Evolutionary conservation across 2,113 vertebrate genomes (phyloP), one percentile per base, ranked within the genome.

Genomic region (Halcyon senegalensis): DNA sequence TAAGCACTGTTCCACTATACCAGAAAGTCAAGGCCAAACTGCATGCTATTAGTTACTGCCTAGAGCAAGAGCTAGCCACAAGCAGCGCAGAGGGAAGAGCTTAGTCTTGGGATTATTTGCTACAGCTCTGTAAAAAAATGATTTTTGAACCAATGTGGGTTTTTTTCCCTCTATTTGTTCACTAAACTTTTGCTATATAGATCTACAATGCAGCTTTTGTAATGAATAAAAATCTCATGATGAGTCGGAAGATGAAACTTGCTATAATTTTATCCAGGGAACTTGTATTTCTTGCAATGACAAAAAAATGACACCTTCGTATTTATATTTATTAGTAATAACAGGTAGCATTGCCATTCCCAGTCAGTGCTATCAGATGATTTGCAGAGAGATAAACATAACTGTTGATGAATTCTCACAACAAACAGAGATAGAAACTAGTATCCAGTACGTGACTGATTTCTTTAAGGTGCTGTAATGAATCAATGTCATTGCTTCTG

Each of bases 11-110:
- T 93, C 70, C 59, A 12, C 78, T 90, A 41, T 60, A 50, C 53
- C 53, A 35, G 86, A 62, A 92, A 96, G 69, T 73, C 77, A 87
- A 84, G 74, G 70, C 90, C 53, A 79, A 78, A 89, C 83, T 79
- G 74, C 64, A 70, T 76, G 66, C 56, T 92, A 68, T 84, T 92
- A 90, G 59, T 89, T 89, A 73, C 53, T 91, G 53, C 50, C 50
- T 72, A 84, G n/a, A 76, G 66, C 27, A 67, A 69, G n/a, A 89
- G 24, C 10, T 62, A 56, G 11, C 33, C 41, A 75, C 7, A 46
- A 80, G 27, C 53, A 89, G 43, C 0, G 1, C 35, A 66, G 69
- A 64, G 25, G 1, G 4, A 69, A 94, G 51, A 73, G 10, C 31
- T 84, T 68, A 39, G 48, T 51, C 8, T 41, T 46, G 23, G 46